Evolutionary conservation across 2,797 vertebrate species (phyloP).

Genomic region (Fistularia commersonii): DNA sequence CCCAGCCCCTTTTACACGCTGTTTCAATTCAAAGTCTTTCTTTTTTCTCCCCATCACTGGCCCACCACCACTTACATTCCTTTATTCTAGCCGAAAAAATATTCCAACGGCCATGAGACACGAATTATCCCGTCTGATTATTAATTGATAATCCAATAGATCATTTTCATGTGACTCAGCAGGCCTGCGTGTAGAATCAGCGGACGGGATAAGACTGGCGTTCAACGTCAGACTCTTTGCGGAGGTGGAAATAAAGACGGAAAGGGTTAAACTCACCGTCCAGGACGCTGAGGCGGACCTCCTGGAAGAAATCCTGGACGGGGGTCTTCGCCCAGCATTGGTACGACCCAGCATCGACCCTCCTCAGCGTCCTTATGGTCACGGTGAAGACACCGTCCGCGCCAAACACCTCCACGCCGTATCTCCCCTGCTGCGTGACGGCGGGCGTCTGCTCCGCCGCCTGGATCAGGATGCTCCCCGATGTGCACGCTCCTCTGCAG

Average conservation of each 20-base stretch:
- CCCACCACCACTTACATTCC: no score
- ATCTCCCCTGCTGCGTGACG: slow-evolving; percentile 11
- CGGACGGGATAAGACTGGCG: slow-evolving; percentile 13
- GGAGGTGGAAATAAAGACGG: not conserved
- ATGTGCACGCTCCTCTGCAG: slow-evolving; percentile 45
- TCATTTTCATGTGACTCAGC: no score
- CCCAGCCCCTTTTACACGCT: no score
- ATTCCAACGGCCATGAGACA: no score
- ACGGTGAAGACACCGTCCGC: slow-evolving; percentile 26
- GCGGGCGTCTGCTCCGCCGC: not conserved
- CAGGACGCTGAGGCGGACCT: slow-evolving; percentile 37
- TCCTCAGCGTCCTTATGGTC: slow-evolving; percentile 37
- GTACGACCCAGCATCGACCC: slow-evolving; percentile 37
- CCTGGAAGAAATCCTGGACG: slow-evolving; percentile 11
- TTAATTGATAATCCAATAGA: no score
- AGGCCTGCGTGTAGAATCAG: no score
- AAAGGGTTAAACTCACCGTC: slow-evolving; percentile 24
- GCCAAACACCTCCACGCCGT: slow-evolving; percentile 24
- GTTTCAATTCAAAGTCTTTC: no score
- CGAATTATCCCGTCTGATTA: no score
- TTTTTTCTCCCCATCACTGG: no score
- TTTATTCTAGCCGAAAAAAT: no score
- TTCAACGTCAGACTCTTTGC: no score
- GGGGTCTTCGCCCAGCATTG: slow-evolving; percentile 25
- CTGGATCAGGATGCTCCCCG: slow-evolving; percentile 30